Percentiles rank a stretch among this genome's conserved stretches.
phyloP scores from a whole-genome alignment of 2,797 vertebrate species.

The Leptatherina wallacei region DNA sequence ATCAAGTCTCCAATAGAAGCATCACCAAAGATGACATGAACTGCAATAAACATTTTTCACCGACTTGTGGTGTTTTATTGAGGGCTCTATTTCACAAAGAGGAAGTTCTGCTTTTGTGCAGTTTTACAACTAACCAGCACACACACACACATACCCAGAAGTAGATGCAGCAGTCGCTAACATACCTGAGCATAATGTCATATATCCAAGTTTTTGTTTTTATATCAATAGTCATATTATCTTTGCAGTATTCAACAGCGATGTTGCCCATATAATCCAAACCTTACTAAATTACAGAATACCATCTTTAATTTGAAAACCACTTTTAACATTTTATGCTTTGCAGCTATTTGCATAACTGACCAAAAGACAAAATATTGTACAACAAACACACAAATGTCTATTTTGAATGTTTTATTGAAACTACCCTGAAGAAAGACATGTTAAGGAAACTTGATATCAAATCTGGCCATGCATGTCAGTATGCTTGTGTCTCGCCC shows the following conservation, averaged over 20 bases:
- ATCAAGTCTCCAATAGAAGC: too few relatives aligned
- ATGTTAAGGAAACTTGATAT: not conserved
- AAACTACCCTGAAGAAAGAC: not conserved
- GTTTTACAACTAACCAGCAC: not conserved
- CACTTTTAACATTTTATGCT: too few relatives aligned
- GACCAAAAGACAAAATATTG: not conserved
- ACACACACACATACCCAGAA: not conserved
- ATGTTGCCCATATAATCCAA: not conserved
- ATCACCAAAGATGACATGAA: not conserved
- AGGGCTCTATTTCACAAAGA: not conserved
- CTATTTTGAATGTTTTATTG: not conserved
- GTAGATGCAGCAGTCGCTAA: not conserved
- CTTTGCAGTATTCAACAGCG: not conserved
- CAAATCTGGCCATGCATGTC: not conserved
- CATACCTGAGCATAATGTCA: not conserved
- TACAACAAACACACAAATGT: not conserved
- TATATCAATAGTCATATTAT: not conserved
- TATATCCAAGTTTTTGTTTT: not conserved
- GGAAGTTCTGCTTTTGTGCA: not conserved
- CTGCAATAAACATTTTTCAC: not conserved
- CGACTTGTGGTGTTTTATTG: not conserved
- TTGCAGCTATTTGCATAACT: not conserved
- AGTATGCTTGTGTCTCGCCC: not conserved
- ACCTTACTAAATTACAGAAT: too few relatives aligned
- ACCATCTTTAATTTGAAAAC: too few relatives aligned